phyloP scores from a whole-genome alignment of 2,797 vertebrate genomes.

The Geotrypetes seraphini region DNA sequence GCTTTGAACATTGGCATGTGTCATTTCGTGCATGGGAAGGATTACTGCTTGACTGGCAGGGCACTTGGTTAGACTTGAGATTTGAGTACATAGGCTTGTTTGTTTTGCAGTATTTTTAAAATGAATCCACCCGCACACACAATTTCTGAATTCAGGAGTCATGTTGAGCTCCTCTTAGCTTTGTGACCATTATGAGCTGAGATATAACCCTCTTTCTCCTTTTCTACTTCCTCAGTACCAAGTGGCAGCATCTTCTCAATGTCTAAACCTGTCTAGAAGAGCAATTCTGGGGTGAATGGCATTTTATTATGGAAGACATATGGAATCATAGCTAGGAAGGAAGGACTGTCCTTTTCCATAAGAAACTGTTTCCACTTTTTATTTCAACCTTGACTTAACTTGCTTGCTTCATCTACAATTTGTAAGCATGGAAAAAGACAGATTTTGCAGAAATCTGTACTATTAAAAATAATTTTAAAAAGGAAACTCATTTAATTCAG shows the following conservation, averaged over 20 bases:
- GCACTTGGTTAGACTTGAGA: no score
- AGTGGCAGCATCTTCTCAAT: conserved; percentile 31
- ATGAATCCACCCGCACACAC: no score
- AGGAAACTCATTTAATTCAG: conserved; percentile 35
- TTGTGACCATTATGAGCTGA: conserved; percentile 36
- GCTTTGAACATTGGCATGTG: conserved; percentile 86
- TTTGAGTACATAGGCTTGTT: background rate
- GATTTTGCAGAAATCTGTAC: conserved; percentile 19
- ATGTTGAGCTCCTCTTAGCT: conserved; percentile 35
- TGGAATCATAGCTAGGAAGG: conserved; percentile 15
- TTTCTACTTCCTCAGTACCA: no score
- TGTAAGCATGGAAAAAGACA: conserved; percentile 8
- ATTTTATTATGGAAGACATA: conserved; percentile 25
- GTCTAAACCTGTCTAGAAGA: conserved; percentile 23
- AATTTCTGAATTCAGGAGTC: conserved; percentile 21
- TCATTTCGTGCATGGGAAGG: conserved; percentile 86
- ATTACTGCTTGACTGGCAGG: conserved; percentile 69
- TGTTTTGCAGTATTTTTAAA: conserved; percentile 18
- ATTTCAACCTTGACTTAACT: conserved; percentile 7
- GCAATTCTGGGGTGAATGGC: conserved; percentile 32
- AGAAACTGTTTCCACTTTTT: conserved; percentile 14
- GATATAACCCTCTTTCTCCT: no score
- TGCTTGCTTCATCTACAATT: conserved; percentile 27
- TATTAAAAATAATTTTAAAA: conserved; percentile 43
- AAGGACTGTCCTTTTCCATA: conserved; percentile 8